Evolutionary conservation across 2,113 vertebrate species (phyloP).

Genomic region (Sorex araneus): DNA sequence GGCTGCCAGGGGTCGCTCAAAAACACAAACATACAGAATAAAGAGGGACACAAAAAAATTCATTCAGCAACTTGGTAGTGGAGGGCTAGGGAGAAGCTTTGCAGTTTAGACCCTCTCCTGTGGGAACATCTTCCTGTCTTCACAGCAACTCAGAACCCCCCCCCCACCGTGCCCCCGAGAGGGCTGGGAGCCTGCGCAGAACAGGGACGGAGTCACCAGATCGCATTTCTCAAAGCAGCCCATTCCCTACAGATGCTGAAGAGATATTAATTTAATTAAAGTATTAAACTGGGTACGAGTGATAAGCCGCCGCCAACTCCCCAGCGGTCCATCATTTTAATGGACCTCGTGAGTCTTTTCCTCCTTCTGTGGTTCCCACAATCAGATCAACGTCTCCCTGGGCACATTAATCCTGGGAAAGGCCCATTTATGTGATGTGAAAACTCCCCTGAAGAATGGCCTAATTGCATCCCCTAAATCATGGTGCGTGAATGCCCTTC

Average conservation of each 20-base stretch:
- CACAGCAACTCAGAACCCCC: too few species aligned
- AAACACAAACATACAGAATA: too few species aligned
- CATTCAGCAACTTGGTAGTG: neutral
- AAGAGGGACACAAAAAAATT: too few species aligned
- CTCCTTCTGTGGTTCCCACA: too few species aligned
- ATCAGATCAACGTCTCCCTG: neutral
- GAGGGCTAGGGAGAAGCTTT: neutral
- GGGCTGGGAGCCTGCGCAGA: neutral
- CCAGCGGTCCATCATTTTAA: neutral
- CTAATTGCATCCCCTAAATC: neutral
- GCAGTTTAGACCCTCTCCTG: neutral
- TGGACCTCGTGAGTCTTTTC: too few species aligned
- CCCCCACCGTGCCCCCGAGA: too few species aligned
- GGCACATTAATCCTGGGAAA: neutral
- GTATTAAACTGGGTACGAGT: neutral
- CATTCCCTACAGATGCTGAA: neutral
- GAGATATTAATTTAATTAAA: conserved; percentile 38
- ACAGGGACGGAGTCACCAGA: neutral
- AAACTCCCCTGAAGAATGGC: neutral
- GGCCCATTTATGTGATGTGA: neutral
- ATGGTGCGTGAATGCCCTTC: fast-evolving
- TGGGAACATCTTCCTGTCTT: too few species aligned
- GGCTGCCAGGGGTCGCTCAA: too few species aligned
- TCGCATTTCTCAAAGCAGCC: neutral
- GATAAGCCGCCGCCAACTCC: neutral